Conservation (phyloP, 1,140 invertebrate species). For the Zaprionus capensis region DNA sequence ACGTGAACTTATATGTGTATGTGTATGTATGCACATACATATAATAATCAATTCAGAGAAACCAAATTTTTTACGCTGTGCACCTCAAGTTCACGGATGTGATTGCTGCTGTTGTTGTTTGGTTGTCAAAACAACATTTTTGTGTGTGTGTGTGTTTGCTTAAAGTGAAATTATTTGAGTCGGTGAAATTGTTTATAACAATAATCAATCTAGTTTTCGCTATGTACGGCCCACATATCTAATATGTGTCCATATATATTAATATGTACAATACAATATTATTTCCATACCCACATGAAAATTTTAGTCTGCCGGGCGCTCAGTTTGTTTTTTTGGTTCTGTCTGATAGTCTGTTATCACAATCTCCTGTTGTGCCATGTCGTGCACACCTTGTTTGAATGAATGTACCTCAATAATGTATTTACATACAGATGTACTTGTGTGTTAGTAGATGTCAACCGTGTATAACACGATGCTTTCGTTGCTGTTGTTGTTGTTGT, state of each 20-base stretch:
- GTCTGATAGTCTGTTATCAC: conserved; percentile 50
- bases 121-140: conserved; percentile 71
- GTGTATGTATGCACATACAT: conserved; percentile 7
- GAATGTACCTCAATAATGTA: conserved; percentile 15
- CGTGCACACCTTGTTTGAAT: conserved; percentile 39
- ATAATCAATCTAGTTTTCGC: conserved; percentile 9
- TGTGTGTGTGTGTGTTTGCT: conserved; percentile 31
- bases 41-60: conserved; percentile 49
- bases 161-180: conserved; percentile 50
- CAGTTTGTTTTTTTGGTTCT: not conserved
- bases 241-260: not conserved
- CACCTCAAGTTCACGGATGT: conserved; percentile 64
- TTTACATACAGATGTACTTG: conserved; percentile 3
- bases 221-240: conserved; percentile 4
- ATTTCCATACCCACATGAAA: not conserved
- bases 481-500: conserved; percentile 20
- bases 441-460: conserved; percentile 8
- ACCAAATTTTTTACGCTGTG: conserved; percentile 37
- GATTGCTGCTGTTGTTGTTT: conserved; percentile 22
- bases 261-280: not conserved
- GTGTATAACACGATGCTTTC: conserved; percentile 33
- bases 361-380: conserved; percentile 49
- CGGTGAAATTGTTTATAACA: conserved; percentile 42
- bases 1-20: conserved; percentile 4
- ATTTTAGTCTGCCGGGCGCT: conserved; percentile 6